Percentiles rank a stretch among this genome's conserved stretches.
Conservation (phyloP, 2,888 invertebrate species). For the Bibio marci region DNA sequence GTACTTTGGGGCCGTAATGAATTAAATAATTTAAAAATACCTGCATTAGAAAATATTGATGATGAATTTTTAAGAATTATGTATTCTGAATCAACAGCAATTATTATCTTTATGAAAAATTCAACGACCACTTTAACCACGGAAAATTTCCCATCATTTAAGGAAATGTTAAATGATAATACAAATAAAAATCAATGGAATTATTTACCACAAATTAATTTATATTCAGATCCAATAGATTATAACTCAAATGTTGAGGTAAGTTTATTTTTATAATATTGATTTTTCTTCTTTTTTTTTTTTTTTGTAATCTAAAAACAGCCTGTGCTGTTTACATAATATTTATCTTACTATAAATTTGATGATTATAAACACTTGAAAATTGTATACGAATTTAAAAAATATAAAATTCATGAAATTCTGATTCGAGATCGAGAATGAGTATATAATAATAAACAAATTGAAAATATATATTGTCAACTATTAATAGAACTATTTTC, state of each 20-base stretch:
- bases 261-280: slow-evolving; percentile 5
- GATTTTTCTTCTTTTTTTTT: not conserved
- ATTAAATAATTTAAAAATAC: slow-evolving; percentile 31
- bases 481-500: too few species aligned
- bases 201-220: slow-evolving; percentile 37
- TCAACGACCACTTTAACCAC: slow-evolving; percentile 35
- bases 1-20: slow-evolving; percentile 39
- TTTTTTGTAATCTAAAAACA: too few species aligned
- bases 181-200: slow-evolving; percentile 31
- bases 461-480: too few species aligned
- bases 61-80: slow-evolving; percentile 38
- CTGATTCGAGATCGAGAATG: too few species aligned
- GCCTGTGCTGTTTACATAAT: too few species aligned
- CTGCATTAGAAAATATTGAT: slow-evolving; percentile 34
- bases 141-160: slow-evolving; percentile 35
- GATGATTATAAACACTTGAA: too few species aligned
- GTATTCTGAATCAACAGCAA: slow-evolving; percentile 37
- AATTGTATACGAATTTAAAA: too few species aligned
- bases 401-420: too few species aligned
- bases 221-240: slow-evolving; percentile 40
- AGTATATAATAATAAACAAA: too few species aligned
- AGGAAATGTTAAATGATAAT: slow-evolving; percentile 29
- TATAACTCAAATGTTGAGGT: slow-evolving; percentile 43
- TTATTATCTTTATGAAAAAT: slow-evolving; percentile 42
- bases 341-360: too few species aligned